These are phyloP conservation scores for Steinernema khuongi DNA, from an alignment of 1,140 invertebrate genomes.

Conservation along the genomic window DNA sequence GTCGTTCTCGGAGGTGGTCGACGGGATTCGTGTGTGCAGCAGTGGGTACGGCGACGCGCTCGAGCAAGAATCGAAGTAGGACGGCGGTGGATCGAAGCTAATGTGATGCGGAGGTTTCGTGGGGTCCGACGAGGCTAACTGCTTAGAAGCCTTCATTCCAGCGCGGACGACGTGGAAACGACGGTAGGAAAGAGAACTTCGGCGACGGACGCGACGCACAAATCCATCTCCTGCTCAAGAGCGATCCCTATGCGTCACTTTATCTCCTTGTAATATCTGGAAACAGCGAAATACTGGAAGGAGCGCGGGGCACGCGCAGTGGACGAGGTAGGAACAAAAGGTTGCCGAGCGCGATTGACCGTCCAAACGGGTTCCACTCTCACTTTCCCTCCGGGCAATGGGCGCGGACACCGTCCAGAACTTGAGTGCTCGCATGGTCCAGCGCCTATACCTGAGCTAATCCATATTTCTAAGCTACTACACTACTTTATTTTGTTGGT, in stretches of 20 bases:
- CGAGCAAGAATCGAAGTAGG: background rate
- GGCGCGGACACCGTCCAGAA: background rate
- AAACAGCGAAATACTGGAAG: background rate
- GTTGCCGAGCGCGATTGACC: background rate
- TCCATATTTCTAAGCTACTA: background rate
- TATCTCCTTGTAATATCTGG: constrained; percentile 11
- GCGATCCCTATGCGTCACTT: background rate
- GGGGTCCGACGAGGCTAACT: background rate
- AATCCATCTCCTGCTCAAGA: constrained; percentile 1
- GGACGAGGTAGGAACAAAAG: too few species aligned
- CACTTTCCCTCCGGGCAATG: background rate
- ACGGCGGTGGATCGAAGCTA: background rate
- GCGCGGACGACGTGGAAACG: too few species aligned
- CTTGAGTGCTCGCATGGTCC: too few species aligned
- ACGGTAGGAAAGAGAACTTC: too few species aligned
- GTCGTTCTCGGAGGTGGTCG: too few species aligned
- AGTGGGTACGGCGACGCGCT: constrained; percentile 1
- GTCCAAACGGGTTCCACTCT: background rate
- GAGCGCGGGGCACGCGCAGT: background rate
- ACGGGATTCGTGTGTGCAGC: background rate
- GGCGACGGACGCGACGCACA: background rate
- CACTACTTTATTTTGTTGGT: too few species aligned
- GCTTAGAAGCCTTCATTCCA: background rate
- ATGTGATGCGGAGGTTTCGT: background rate
- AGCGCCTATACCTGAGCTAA: background rate